These are phyloP conservation scores for Corythornis leucogaster DNA, from an alignment of 2,797 vertebrate genomes.

Conservation along the genomic window DNA sequence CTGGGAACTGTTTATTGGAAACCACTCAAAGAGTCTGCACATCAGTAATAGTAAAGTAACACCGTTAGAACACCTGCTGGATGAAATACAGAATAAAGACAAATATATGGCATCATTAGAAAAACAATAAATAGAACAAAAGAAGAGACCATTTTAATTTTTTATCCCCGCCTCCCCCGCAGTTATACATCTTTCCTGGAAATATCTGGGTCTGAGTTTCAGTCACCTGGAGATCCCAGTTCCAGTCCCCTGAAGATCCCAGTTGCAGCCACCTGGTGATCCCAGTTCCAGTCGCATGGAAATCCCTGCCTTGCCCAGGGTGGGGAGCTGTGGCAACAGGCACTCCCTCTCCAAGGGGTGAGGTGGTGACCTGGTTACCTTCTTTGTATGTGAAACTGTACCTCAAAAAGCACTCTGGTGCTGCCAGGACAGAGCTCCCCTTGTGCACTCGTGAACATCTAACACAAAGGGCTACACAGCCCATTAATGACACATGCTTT, in stretches of 20 bases:
- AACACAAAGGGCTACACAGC: conserved; percentile 29
- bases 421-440: conserved; percentile 31
- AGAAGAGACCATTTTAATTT: not conserved
- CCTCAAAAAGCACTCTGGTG: conserved; percentile 51
- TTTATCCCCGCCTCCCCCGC: not conserved
- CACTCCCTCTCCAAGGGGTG: not conserved
- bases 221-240: not conserved
- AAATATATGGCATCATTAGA: conserved; percentile 45
- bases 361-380: not conserved
- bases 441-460: conserved; percentile 56
- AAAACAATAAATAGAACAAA: conserved; percentile 4
- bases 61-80: conserved; percentile 64
- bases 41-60: conserved; percentile 74
- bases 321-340: not conserved
- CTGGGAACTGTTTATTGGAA: conserved; percentile 72
- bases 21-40: conserved; percentile 71
- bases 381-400: conserved; percentile 17
- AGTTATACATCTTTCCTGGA: conserved; percentile 51
- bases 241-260: not conserved
- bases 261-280: no score
- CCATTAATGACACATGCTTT: conserved; percentile 52
- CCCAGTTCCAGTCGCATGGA: not conserved
- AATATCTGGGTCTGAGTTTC: conserved; percentile 37
- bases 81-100: conserved; percentile 72
- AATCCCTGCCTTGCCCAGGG: not conserved